A percentile compares a stretch with the other conserved stretches of the same genome.
These are phyloP conservation scores for Gallinago undulata DNA, from an alignment of 2,113 vertebrate species.

Conservation along the genomic window DNA sequence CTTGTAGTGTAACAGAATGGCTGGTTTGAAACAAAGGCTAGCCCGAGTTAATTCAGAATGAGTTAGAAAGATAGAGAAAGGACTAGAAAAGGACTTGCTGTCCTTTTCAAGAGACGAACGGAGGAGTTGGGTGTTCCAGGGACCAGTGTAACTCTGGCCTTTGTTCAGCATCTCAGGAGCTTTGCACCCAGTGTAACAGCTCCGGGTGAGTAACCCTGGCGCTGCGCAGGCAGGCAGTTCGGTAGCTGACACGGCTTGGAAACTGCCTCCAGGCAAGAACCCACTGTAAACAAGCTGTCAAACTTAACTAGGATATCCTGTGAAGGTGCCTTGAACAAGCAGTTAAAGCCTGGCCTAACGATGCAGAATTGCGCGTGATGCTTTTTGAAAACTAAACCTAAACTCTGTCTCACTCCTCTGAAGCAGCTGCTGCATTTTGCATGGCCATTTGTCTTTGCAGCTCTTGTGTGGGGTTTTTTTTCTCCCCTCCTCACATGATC, in stretches of 20 bases:
- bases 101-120: neutral
- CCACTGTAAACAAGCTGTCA: conserved; percentile 65
- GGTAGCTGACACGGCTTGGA: conserved; percentile 44
- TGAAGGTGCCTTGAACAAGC: conserved; percentile 50
- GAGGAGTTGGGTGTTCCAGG: too few relatives aligned
- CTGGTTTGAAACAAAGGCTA: neutral
- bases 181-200: neutral
- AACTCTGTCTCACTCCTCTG: neutral
- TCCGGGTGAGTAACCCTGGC: neutral
- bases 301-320: conserved; percentile 23
- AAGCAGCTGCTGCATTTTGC: neutral
- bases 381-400: neutral
- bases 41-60: neutral
- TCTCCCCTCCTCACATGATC: neutral
- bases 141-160: neutral
- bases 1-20: neutral
- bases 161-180: neutral
- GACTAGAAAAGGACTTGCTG: neutral
- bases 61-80: neutral
- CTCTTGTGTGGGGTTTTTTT: neutral
- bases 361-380: neutral
- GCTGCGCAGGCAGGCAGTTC: neutral
- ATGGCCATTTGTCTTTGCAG: neutral
- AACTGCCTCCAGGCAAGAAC: conserved; percentile 41
- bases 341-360: neutral